phyloP scores from a whole-genome alignment of 2,888 invertebrate species.

The Podotricha telesiphe region DNA sequence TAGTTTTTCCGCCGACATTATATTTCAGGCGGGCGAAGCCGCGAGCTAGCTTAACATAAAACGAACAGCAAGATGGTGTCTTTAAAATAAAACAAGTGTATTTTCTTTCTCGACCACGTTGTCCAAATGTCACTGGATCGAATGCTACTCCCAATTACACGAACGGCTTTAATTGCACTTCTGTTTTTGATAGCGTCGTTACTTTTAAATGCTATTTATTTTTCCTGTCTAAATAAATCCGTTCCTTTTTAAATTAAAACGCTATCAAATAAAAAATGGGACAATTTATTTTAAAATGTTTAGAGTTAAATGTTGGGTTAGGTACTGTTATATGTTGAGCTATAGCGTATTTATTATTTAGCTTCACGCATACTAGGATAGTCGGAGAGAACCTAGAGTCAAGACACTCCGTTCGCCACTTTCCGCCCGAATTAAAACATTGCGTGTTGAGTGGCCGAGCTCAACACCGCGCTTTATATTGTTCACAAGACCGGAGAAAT shows the following conservation, averaged over 20 bases:
- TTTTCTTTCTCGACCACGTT: conserved; percentile 29
- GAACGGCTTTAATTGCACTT: conserved; percentile 36
- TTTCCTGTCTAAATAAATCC: conserved; percentile 28
- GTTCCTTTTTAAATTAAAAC: conserved; percentile 24
- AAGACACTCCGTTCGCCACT: too few species aligned
- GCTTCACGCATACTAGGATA: too few species aligned
- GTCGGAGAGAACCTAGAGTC: too few species aligned
- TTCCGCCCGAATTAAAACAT: too few species aligned
- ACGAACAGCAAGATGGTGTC: background rate
- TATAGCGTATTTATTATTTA: too few species aligned
- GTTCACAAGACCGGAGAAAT: too few species aligned
- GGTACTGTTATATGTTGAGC: background rate
- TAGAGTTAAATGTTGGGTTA: background rate
- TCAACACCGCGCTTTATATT: too few species aligned
- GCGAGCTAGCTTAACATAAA: background rate
- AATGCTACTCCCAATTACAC: conserved; percentile 33
- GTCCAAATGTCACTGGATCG: conserved; percentile 30
- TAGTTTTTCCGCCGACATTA: too few species aligned
- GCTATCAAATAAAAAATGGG: conserved; percentile 10
- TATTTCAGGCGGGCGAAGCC: too few species aligned
- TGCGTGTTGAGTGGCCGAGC: too few species aligned
- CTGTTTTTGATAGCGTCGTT: conserved; percentile 33
- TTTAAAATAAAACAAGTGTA: conserved; percentile 19
- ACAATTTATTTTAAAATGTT: background rate
- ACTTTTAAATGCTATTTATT: conserved; percentile 32